Evolutionary conservation across 2,888 invertebrate genomes (phyloP), one percentile per base, ranked within the genome.

Genomic region (Drosophila sordidapex): DNA sequence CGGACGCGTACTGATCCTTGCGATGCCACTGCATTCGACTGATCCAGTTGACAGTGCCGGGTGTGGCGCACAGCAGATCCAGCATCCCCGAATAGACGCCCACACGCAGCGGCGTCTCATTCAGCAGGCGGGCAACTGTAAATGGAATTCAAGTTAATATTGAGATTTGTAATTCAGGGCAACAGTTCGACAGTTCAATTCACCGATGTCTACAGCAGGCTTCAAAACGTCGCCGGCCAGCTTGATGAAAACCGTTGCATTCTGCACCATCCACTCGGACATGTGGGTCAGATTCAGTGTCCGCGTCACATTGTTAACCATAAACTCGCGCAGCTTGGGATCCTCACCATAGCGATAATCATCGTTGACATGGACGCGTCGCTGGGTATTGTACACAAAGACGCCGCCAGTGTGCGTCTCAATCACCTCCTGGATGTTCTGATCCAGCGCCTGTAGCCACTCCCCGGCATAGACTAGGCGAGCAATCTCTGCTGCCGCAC

Each of bases 51-150:
- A 96, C 94, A 69, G 93, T 94, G 95, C 97, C 97, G 74, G 96
- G 95, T 18, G 97, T 97, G 86, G 96, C 95, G 73, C 97, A 97
- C 85, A 98, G 97, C 25, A 98, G 94, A 92, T 98, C 98, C 76
- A 98, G 93, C 87, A 97, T 97, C 29, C 97, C 97, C 79, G 95
- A 96, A 89, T 96, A 96, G 35, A 97, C 95, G 49, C 94, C 94
- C 2, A 97, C 94, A 43, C 95, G 94, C 40, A 97, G 92, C 53
- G 94, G 93, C 0, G 96, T 96, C 83, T 95, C 94, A 75, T 96
- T 95, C 36, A 97, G 92, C n/a, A 97, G 92, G 59, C 93, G 92
- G 85, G 96, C 96, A 83, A 97, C 97, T 95, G 93, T 7, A 31
- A 64, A 73, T 8, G 2, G 13, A 43, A 13, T 40, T 21, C 1